phyloP scores from a whole-genome alignment of 2,797 vertebrate species.

The Mus caroli region DNA sequence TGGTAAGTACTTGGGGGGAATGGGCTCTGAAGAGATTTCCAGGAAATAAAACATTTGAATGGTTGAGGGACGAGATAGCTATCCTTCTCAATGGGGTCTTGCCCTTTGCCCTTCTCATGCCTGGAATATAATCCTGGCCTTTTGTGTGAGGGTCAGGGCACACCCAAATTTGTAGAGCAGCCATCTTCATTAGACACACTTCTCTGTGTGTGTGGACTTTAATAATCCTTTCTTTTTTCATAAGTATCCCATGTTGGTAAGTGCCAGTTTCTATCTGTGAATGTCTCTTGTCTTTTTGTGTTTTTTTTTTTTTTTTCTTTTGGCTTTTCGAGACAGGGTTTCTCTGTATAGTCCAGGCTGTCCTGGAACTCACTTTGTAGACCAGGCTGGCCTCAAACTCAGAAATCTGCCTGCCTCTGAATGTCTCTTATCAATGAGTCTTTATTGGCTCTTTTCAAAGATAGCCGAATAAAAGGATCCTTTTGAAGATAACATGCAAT shows the following conservation, averaged over 20 bases:
- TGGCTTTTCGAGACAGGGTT: no score
- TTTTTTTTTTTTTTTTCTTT: no score
- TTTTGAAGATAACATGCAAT: slow-evolving; percentile 58
- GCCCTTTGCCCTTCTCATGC: background rate
- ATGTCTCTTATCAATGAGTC: slow-evolving; percentile 27
- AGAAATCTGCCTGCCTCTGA: no score
- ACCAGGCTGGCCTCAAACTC: no score
- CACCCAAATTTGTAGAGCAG: fast-evolving
- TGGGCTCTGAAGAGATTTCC: slow-evolving; percentile 6
- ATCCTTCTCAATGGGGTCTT: fast-evolving
- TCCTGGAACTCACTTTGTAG: no score
- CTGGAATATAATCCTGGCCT: no score
- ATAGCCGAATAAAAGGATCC: slow-evolving; percentile 12
- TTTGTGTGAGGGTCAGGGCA: background rate
- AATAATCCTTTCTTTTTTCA: slow-evolving; percentile 30
- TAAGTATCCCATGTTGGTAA: background rate
- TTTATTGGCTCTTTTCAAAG: slow-evolving; percentile 69
- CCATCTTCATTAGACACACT: background rate
- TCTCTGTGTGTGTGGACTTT: background rate
- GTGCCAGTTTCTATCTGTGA: slow-evolving; percentile 30
- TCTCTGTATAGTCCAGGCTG: no score
- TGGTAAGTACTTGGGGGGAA: slow-evolving; percentile 5
- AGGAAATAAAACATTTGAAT: slow-evolving; percentile 8
- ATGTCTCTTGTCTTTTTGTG: background rate
- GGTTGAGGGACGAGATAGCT: background rate